Conservation (phyloP, 2,113 vertebrate species). For the Riparia riparia region DNA sequence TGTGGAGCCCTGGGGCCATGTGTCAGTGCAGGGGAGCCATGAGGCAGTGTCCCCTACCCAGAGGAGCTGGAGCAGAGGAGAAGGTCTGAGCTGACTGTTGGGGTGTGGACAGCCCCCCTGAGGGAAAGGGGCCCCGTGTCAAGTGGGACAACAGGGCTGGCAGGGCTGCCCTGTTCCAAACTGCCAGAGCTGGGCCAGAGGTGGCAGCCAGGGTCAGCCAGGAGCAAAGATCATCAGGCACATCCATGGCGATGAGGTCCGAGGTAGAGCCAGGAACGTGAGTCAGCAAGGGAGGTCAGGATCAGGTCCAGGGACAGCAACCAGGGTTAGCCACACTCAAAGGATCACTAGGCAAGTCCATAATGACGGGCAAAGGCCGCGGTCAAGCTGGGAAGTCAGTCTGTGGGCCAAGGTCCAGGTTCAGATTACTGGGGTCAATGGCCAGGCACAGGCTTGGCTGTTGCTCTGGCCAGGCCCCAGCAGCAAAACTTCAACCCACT, state of each 20-base stretch:
- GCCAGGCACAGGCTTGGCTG: not conserved
- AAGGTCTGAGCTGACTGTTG: not conserved
- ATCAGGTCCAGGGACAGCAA: not conserved
- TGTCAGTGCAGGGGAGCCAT: not conserved
- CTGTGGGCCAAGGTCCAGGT: conserved; percentile 7
- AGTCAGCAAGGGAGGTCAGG: not conserved
- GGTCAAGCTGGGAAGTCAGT: conserved; percentile 53
- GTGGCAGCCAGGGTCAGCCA: not conserved
- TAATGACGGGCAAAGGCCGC: accelerated
- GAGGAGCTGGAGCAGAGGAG: accelerated
- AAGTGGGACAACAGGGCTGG: not conserved
- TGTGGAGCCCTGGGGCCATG: not conserved
- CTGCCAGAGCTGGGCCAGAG: not conserved
- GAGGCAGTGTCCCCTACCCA: not conserved
- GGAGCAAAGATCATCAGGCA: not conserved
- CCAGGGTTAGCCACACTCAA: not conserved
- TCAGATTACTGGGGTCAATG: not conserved
- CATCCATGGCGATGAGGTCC: not conserved
- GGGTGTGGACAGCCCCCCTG: accelerated
- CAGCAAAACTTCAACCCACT: not conserved
- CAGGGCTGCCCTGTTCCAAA: not conserved
- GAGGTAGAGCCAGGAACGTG: not conserved
- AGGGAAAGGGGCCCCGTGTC: not conserved
- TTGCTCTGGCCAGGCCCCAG: not conserved
- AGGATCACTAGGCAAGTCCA: not conserved